Percentiles rank a stretch among this genome's conserved stretches.
These are phyloP conservation scores for Apodemus speciosus DNA, from an alignment of 2,113 vertebrate species.

Conservation along the genomic window DNA sequence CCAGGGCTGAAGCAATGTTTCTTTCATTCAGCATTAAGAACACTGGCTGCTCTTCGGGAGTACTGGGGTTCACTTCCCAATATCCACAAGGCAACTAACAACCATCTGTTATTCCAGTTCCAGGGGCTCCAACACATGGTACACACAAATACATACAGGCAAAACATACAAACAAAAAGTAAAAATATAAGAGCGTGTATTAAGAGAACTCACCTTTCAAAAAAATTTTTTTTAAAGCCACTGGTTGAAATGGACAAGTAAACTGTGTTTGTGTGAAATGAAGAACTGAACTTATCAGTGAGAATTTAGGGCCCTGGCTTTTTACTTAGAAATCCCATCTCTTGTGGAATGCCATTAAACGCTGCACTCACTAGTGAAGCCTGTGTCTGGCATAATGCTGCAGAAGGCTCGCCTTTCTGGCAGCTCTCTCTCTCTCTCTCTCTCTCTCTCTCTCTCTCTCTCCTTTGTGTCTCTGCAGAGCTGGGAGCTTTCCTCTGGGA, in stretches of 20 bases:
- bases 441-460: not conserved
- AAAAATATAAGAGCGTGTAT: not conserved
- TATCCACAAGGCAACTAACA: not conserved
- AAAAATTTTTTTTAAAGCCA: too few relatives aligned
- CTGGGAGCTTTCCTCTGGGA: not conserved
- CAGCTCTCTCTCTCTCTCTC: not conserved
- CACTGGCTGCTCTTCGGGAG: not conserved
- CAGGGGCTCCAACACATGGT: not conserved
- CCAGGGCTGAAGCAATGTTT: not conserved
- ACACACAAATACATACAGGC: not conserved
- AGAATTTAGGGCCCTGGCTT: not conserved
- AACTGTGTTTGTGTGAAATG: not conserved
- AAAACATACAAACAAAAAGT: not conserved
- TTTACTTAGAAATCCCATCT: conserved; percentile 4
- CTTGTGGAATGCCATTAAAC: conserved; percentile 39
- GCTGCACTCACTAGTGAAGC: not conserved
- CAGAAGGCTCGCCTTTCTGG: conserved; percentile 8
- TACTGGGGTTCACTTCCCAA: not conserved
- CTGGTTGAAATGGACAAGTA: not conserved
- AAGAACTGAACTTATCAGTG: not conserved
- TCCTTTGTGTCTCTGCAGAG: not conserved
- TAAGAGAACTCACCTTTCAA: not conserved
- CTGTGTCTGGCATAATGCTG: not conserved
- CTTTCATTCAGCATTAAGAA: not conserved
- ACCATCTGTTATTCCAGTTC: not conserved